These are phyloP conservation scores for Prosopocoilus inquinatus DNA, from an alignment of 2,888 invertebrate genomes.

Conservation along the genomic window DNA sequence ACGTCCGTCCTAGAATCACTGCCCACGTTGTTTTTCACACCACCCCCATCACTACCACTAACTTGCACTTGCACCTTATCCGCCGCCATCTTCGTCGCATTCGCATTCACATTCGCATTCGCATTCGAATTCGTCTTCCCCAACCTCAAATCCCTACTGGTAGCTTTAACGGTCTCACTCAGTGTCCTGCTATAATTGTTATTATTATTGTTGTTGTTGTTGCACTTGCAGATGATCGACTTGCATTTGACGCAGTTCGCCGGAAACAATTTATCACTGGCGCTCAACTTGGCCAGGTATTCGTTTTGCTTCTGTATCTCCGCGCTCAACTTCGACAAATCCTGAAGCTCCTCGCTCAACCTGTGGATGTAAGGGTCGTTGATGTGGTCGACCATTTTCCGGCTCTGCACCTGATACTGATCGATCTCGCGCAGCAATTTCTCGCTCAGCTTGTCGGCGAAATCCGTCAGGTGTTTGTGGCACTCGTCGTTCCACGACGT, in stretches of 20 bases:
- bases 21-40: background rate
- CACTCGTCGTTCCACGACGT: conserved; percentile 62
- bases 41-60: conserved; percentile 18
- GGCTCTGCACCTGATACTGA: conserved; percentile 55
- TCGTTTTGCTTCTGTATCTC: conserved; percentile 61
- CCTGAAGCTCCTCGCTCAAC: conserved; percentile 59
- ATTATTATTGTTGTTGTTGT: conserved; percentile 3
- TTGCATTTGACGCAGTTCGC: conserved; percentile 53
- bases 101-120: too few species aligned
- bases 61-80: background rate
- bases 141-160: conserved; percentile 3
- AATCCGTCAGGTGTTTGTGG: conserved; percentile 70
- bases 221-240: conserved; percentile 49
- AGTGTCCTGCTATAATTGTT: conserved; percentile 47
- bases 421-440: conserved; percentile 78
- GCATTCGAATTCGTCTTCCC: conserved; percentile 5
- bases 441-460: conserved; percentile 79
- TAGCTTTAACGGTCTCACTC: conserved; percentile 8
- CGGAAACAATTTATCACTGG: conserved; percentile 45
- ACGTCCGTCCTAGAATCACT: conserved; percentile 29
- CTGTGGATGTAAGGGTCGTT: conserved; percentile 63
- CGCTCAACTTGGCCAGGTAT: conserved; percentile 57
- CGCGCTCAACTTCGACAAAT: conserved; percentile 57
- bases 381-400: conserved; percentile 51
- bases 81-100: conserved; percentile 6